A percentile compares a stretch with the other conserved stretches of the same genome.
Conservation (phyloP, 1,140 invertebrate genomes). For the Drosophila triauraria region DNA sequence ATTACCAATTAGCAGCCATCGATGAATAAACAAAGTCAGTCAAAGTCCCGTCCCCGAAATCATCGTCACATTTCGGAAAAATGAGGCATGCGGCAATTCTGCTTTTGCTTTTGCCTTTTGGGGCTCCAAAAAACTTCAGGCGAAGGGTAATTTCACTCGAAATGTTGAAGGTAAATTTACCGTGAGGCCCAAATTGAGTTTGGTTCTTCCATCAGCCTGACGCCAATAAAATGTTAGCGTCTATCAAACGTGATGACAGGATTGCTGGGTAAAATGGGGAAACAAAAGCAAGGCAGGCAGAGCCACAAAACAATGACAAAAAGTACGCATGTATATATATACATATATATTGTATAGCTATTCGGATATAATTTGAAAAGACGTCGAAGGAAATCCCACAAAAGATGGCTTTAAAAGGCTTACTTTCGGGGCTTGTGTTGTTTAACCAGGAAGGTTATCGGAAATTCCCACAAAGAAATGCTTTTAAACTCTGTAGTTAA, state of each 20-base stretch:
- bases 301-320: background rate
- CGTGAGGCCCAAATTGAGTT: slow-evolving; percentile 16
- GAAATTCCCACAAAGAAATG: background rate
- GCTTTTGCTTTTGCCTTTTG: background rate
- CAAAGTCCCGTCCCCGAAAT: background rate
- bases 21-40: slow-evolving; percentile 16
- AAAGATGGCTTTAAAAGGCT: slow-evolving; percentile 8
- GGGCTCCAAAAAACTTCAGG: background rate
- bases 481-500: too few species aligned
- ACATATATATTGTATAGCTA: slow-evolving; percentile 2
- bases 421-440: background rate
- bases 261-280: slow-evolving; percentile 6
- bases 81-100: slow-evolving; percentile 9
- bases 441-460: background rate
- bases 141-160: slow-evolving; percentile 18
- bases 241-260: slow-evolving; percentile 23
- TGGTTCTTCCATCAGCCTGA: slow-evolving; percentile 18
- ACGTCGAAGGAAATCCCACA: slow-evolving; percentile 1
- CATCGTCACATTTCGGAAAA: slow-evolving; percentile 10
- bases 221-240: slow-evolving; percentile 21
- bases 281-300: background rate
- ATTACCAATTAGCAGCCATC: slow-evolving; percentile 17
- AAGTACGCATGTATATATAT: background rate
- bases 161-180: slow-evolving; percentile 21
- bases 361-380: slow-evolving; percentile 8